Evolutionary conservation across 2,113 vertebrate genomes (phyloP).

Genomic region (Campylomormyrus numenius): DNA sequence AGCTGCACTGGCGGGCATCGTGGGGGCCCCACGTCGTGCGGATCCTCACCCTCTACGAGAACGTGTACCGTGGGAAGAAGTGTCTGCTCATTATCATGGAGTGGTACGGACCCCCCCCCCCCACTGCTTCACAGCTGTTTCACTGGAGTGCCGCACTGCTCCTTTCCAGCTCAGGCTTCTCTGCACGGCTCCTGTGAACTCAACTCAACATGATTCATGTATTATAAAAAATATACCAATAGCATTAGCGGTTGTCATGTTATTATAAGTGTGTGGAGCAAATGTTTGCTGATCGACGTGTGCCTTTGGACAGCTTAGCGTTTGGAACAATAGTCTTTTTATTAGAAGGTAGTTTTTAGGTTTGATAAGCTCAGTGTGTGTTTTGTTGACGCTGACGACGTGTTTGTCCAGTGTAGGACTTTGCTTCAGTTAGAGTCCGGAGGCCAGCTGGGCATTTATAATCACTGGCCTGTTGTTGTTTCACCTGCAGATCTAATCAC

Average conservation of each 20-base stretch:
- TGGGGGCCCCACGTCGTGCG: constrained; percentile 76
- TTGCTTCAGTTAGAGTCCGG: neutral
- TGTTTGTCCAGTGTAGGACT: neutral
- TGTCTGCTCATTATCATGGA: constrained; percentile 98
- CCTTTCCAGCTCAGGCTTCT: neutral
- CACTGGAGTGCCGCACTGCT: neutral
- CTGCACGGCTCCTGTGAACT: neutral
- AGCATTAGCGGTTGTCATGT: neutral
- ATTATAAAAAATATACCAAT: neutral
- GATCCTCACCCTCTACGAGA: constrained; percentile 75
- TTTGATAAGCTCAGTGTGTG: neutral
- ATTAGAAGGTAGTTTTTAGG: neutral
- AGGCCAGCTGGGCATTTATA: neutral
- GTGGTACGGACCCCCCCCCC: constrained; percentile 62
- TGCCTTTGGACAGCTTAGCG: neutral
- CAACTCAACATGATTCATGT: neutral
- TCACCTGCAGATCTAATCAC: neutral
- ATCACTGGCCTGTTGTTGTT: neutral
- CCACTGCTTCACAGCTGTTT: neutral
- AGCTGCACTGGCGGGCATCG: constrained; percentile 83
- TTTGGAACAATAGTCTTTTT: neutral
- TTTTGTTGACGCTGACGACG: neutral
- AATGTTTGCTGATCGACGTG: neutral
- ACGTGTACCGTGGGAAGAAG: constrained; percentile 88
- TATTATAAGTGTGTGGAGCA: neutral